Conservation (phyloP, 2,797 vertebrate genomes). For the Delichon dasypus region DNA sequence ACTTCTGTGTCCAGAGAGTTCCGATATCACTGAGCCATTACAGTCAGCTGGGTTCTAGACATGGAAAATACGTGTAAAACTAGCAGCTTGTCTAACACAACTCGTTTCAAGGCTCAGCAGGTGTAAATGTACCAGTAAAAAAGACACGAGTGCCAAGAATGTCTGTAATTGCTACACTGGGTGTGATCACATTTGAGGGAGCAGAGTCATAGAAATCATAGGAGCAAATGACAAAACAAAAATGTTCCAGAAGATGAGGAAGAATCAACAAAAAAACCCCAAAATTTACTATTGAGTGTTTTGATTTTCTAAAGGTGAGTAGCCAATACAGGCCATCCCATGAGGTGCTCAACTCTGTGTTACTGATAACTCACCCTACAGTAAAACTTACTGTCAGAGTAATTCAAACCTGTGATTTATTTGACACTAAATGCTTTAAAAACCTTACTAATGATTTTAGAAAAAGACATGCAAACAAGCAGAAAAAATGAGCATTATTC, state of each 20-base stretch:
- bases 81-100: neutral
- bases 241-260: neutral
- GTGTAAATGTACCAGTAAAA: neutral
- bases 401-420: neutral
- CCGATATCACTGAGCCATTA: neutral
- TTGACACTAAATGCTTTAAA: neutral
- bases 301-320: neutral
- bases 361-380: neutral
- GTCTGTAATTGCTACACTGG: neutral
- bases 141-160: rapidly evolving
- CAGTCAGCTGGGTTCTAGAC: neutral
- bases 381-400: neutral
- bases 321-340: neutral
- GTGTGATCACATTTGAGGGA: neutral
- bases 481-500: neutral
- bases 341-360: neutral
- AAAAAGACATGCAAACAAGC: neutral
- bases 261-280: neutral
- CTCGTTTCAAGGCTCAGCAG: neutral
- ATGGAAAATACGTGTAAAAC: rapidly evolving
- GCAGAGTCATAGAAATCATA: neutral
- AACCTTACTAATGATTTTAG: neutral
- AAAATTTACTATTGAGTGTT: neutral
- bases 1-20: neutral
- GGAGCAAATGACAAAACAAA: neutral